Evolutionary conservation across 2,888 invertebrate species (phyloP), one percentile per base, ranked within the genome.

Genomic region (Drosophila austrosaltans): DNA sequence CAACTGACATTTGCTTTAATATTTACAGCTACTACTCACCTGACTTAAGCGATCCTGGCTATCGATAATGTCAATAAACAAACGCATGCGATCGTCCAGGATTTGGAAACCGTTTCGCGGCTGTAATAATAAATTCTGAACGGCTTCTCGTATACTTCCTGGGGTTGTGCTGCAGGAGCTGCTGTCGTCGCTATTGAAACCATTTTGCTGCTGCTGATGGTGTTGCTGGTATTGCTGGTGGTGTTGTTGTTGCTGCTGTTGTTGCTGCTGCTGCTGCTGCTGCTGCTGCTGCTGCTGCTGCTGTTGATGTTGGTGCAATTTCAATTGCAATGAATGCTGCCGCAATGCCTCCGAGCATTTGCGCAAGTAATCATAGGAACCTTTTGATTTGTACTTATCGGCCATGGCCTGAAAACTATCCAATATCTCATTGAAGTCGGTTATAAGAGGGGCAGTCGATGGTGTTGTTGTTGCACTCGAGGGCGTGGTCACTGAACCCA

Each of bases 51-150:
- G 94, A 91, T 96, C 96, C 93, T 96, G 96, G 64, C 96, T 95
- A 91, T 96, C 96, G 92, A 96, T 94, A 85, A 96, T 96, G 90
- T 96, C 96, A 91, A 96, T 95, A 93, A 96, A 96, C 59, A 96
- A 94, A 53, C 95, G 94, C 90, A 96, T 94, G 91, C 96, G 95
- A 93, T 96, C 96, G 90, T 96, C 96, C 93, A 95, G 94, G 90
- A 95, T 95, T 86, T 95, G 95, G 92, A 96, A 95, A 25, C 96
- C 96, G 90, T 96, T 96, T 70, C 96, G 93, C 12, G 96, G 95
- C 91, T 95, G 95, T 81, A 94, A 93, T 69, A 95, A 93, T 59
- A 96, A 93, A 83, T 95, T 95, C 74, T 95, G 94, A 53, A 96
- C 95, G 6, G 95, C 95, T 78, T 95, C 95, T 0, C 95, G 93